A percentile compares a stretch with the other conserved stretches of the same genome.
Evolutionary conservation across 53 echinoderm and acorn worm species (phyloP).

Genomic region (Echinarachnius parma): DNA sequence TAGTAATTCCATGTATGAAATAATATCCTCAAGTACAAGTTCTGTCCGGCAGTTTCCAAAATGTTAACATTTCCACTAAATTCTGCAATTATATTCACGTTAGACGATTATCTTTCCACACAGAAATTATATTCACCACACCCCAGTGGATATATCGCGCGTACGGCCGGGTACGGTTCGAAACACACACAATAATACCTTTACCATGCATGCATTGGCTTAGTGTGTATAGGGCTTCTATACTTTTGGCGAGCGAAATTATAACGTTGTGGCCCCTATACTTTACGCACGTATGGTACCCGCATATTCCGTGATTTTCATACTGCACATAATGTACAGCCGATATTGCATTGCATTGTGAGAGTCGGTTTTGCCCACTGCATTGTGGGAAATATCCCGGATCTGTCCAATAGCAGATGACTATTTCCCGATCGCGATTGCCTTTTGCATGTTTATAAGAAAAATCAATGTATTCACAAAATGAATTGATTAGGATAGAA

Average conservation of each 20-base stretch:
- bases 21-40: constrained; percentile 12
- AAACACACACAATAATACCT: neutral
- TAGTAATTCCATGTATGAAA: constrained; percentile 39
- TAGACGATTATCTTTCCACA: constrained; percentile 17
- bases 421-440: too few relatives aligned
- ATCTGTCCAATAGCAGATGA: too few relatives aligned
- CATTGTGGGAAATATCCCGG: constrained; percentile 48
- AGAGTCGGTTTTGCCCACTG: neutral
- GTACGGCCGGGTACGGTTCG: neutral
- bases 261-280: constrained; percentile 11
- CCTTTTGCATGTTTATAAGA: too few relatives aligned
- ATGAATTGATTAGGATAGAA: too few relatives aligned
- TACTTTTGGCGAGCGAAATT: too few relatives aligned
- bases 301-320: constrained; percentile 15
- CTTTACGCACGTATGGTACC: constrained; percentile 27
- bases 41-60: constrained; percentile 47
- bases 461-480: too few relatives aligned
- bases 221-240: too few relatives aligned
- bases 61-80: neutral
- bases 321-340: neutral
- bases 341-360: neutral
- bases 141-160: constrained; percentile 24
- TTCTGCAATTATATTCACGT: constrained; percentile 7
- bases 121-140: constrained; percentile 50
- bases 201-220: too few relatives aligned